Conservation (phyloP, 2,888 invertebrate species). For the Steinernema carpocapsae region DNA sequence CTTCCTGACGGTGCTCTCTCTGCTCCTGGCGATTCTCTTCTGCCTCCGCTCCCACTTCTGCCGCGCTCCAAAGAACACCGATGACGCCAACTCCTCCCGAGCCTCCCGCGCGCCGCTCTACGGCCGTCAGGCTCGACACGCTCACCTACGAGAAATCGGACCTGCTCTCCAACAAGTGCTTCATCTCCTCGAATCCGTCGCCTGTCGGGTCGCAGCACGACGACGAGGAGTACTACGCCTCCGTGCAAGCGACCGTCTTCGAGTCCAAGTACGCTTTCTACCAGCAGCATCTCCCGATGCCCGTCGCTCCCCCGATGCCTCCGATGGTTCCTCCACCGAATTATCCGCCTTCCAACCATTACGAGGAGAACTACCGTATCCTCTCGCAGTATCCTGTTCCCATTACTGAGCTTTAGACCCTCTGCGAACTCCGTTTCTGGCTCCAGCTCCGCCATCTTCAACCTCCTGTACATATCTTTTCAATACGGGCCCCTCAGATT, state of each 20-base stretch:
- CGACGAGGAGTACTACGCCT: slow-evolving; percentile 5
- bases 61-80: not conserved
- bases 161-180: slow-evolving; percentile 24
- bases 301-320: slow-evolving; percentile 9
- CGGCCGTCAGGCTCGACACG: slow-evolving; percentile 14
- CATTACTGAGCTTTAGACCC: slow-evolving; percentile 12
- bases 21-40: slow-evolving; percentile 1
- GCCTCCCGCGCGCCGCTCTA: slow-evolving; percentile 26
- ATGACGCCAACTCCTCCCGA: not conserved
- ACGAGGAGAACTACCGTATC: slow-evolving; percentile 17
- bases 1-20: not conserved
- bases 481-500: not conserved
- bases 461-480: not conserved
- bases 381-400: slow-evolving; percentile 18
- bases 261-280: slow-evolving; percentile 25
- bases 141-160: slow-evolving; percentile 21
- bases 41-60: slow-evolving; percentile 17
- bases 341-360: not conserved
- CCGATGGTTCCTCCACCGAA: not conserved
- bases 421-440: not conserved
- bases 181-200: slow-evolving; percentile 23
- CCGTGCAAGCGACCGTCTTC: slow-evolving; percentile 17
- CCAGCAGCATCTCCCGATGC: not conserved
- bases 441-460: not conserved
- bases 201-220: slow-evolving; percentile 26